Conservation (phyloP, 2,113 vertebrate species). For the Leptosomus discolor region DNA sequence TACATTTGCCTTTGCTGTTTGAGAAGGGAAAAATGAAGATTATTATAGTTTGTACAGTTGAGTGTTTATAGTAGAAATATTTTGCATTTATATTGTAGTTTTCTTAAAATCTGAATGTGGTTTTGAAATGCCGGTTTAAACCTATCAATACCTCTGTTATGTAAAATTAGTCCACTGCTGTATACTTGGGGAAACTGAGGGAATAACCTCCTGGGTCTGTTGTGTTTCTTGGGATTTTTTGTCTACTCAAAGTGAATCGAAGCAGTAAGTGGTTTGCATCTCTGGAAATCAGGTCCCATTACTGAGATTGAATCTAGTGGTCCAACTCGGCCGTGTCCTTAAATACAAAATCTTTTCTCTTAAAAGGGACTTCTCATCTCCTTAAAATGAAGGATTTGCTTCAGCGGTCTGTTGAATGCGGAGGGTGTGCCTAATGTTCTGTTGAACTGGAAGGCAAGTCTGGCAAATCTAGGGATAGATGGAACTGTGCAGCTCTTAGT, state of each 20-base stretch:
- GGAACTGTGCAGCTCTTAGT: background rate
- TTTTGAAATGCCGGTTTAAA: background rate
- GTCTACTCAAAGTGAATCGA: background rate
- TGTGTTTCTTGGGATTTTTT: background rate
- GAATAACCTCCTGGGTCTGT: background rate
- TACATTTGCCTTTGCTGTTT: constrained; percentile 21
- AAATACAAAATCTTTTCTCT: background rate
- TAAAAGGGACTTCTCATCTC: background rate
- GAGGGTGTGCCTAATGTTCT: background rate
- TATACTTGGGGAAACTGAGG: background rate
- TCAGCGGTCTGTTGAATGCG: background rate
- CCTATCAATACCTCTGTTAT: background rate
- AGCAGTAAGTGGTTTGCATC: background rate
- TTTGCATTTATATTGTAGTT: constrained; percentile 34
- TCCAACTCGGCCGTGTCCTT: background rate
- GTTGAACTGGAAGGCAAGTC: background rate
- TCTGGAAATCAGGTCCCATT: background rate
- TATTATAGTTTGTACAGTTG: constrained; percentile 3
- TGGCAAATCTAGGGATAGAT: background rate
- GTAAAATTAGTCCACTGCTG: background rate
- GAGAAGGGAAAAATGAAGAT: background rate
- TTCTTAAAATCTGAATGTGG: background rate
- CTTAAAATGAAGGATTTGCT: background rate
- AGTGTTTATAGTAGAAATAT: constrained; percentile 33
- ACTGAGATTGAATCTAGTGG: background rate